Evolutionary conservation across 2,797 vertebrate species (phyloP).

Genomic region (Silurus lanzhouensis): DNA sequence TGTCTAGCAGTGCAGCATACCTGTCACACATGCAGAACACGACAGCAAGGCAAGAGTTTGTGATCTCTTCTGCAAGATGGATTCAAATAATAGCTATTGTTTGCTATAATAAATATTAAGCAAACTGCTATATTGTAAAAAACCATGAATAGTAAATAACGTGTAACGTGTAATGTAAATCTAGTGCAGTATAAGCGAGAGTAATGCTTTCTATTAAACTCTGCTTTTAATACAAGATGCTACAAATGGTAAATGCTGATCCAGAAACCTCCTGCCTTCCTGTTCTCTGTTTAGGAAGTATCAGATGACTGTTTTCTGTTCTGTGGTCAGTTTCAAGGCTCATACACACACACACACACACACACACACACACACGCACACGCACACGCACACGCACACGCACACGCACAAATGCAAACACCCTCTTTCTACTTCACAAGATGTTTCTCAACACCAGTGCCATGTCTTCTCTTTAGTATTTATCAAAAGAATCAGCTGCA

Average conservation of each 20-base stretch:
- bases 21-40: neutral
- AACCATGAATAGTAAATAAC: neutral
- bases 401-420: neutral
- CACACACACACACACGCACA: neutral
- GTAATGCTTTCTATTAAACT: neutral
- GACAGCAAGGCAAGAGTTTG: neutral
- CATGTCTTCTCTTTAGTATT: neutral
- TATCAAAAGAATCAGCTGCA: neutral
- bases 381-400: neutral
- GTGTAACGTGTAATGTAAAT: neutral
- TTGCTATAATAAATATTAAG: neutral
- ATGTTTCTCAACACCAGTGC: neutral
- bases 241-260: slow-evolving; percentile 5
- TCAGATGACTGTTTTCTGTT: slow-evolving; percentile 8
- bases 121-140: neutral
- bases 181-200: neutral
- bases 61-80: neutral
- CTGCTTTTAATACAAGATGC: neutral
- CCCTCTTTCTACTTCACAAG: too few relatives aligned
- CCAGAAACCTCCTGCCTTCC: slow-evolving; percentile 6
- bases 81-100: neutral
- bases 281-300: slow-evolving; percentile 11
- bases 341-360: neutral
- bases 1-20: slow-evolving; percentile 10
- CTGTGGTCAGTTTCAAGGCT: slow-evolving; percentile 23